These are phyloP conservation scores for Epicampocera succincta DNA, from an alignment of 2,888 invertebrate species.

Conservation along the genomic window DNA sequence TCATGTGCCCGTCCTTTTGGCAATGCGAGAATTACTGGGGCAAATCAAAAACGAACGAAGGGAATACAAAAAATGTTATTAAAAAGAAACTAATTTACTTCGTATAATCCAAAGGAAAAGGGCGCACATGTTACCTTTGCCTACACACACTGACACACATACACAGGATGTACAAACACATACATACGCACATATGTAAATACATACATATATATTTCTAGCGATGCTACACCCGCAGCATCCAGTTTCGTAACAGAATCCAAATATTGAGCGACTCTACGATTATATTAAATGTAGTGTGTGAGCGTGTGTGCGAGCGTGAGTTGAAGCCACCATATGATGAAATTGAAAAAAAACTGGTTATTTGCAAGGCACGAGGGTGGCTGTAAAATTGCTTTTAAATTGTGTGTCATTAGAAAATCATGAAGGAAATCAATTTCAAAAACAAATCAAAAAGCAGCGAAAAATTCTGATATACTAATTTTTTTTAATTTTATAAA, in stretches of 20 bases:
- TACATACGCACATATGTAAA: too few species aligned
- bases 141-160: background rate
- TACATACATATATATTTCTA: too few species aligned
- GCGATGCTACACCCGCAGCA: conserved; percentile 4
- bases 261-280: background rate
- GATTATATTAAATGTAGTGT: background rate
- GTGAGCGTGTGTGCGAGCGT: background rate
- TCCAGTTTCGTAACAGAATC: conserved; percentile 25
- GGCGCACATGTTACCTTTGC: conserved; percentile 55
- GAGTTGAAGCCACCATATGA: conserved; percentile 31
- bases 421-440: too few species aligned
- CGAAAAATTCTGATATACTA: too few species aligned
- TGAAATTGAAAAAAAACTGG: conserved; percentile 32
- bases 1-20: conserved; percentile 26
- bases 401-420: too few species aligned
- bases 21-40: conserved; percentile 36
- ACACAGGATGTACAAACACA: background rate
- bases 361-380: too few species aligned
- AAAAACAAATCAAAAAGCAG: too few species aligned
- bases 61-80: conserved; percentile 11
- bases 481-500: too few species aligned
- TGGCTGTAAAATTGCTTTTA: background rate
- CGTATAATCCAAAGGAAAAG: conserved; percentile 51
- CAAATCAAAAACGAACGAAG: conserved; percentile 11
- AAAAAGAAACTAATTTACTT: conserved; percentile 61